These are phyloP conservation scores for Dorcus parallelipipedus DNA, from an alignment of 2,888 invertebrate genomes.

Conservation along the genomic window DNA sequence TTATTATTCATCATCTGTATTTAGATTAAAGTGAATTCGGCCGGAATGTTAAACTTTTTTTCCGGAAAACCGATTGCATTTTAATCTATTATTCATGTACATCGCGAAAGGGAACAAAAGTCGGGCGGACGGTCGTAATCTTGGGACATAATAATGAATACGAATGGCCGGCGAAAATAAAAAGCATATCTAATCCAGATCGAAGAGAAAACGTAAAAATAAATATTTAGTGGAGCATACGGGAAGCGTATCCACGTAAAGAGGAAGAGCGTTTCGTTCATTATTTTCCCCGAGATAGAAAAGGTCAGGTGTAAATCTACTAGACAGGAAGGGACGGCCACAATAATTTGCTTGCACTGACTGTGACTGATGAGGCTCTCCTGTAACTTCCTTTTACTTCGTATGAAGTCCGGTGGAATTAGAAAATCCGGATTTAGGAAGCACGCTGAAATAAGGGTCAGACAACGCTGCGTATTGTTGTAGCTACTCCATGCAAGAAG, in stretches of 20 bases:
- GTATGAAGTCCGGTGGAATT: conserved; percentile 28
- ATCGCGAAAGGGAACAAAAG: too few species aligned
- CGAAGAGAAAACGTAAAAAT: background rate
- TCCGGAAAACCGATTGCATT: too few species aligned
- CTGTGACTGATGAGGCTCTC: conserved; percentile 39
- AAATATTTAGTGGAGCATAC: background rate
- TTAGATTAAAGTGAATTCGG: too few species aligned
- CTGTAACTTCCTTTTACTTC: conserved; percentile 31
- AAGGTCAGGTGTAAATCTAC: conserved; percentile 38
- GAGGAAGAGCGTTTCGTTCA: conserved; percentile 14
- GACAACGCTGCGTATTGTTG: conserved; percentile 13
- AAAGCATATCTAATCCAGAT: too few species aligned
- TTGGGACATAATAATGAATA: too few species aligned
- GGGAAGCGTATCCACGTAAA: background rate
- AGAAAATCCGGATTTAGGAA: conserved; percentile 28
- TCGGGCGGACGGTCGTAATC: too few species aligned
- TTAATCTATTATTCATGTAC: too few species aligned
- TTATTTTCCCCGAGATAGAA: conserved; percentile 29
- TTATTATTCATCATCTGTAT: too few species aligned
- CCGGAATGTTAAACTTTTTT: too few species aligned
- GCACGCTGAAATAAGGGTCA: conserved; percentile 25
- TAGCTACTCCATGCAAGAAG: background rate
- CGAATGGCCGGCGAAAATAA: too few species aligned
- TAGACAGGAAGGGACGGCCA: conserved; percentile 36
- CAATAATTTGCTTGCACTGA: conserved; percentile 40